Evolutionary conservation across 92 coral and sea anemone genomes (phyloP), one percentile per base, ranked within the genome.

Genomic region (Hydrozoanthus gracilis): DNA sequence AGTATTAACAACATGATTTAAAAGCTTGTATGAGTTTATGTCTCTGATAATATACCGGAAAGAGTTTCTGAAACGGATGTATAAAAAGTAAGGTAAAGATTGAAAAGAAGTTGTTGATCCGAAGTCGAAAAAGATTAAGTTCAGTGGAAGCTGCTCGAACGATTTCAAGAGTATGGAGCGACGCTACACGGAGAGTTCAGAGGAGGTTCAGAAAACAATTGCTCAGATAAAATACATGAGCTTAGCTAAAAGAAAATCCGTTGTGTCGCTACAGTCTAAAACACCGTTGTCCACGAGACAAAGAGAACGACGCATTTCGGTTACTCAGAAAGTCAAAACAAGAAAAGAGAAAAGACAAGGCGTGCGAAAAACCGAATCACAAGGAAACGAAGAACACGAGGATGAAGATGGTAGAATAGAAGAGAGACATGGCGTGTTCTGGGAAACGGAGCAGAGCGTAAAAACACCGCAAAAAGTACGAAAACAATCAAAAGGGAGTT

Each of bases 171-270:
- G 13, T 47, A 78, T 78, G 71, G 83, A 61, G n/a, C 15, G 12
- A 27, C 49, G 3, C 9, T 78, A 78, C 35, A 12, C 56, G 7
- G 83, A 78, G 60, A 35, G 71, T 39, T 78, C 56, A 47, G 83
- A 78, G 13, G 83, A 78, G n/a, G 69, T 56, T 78, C 83, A 58
- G 27, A 58, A 78, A 14, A 56, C 69, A 14, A 78, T 78, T 58
- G 71, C 83, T 56, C 83, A 78, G 83, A 45, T 78, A 78, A 58
- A 78, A 60, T 78, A 78, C 83, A 78, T 78, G 83, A 35, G 27
- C 44, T 60, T 58, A 11, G 71, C 69, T 0, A 78, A 4, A 3
- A 45, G 51, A 7, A 60, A 62, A 46, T 44, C 39, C 7, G 20
- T 61, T 14, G 39, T 14, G 3, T 58, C 50, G 15, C 17, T 78